These are phyloP conservation scores for Cherax destructor DNA, from an alignment of 1,140 invertebrate species.

Conservation along the genomic window DNA sequence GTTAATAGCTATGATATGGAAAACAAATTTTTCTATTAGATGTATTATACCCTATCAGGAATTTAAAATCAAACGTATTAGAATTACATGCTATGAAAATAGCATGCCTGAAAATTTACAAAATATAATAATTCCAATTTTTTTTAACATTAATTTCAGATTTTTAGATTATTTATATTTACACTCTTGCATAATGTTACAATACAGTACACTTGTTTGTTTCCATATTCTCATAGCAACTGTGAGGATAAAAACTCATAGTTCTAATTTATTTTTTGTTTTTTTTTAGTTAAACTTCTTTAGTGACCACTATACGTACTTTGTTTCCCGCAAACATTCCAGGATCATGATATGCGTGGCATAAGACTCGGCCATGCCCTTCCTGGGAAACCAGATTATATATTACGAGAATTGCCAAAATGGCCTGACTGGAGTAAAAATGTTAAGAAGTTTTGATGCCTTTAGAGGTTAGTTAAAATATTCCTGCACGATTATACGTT, in stretches of 20 bases:
- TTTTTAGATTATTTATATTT: too few relatives aligned
- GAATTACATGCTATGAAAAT: too few relatives aligned
- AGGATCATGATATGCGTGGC: constrained; percentile 55
- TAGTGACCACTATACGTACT: background rate
- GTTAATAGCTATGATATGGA: background rate
- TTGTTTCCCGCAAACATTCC: constrained; percentile 16
- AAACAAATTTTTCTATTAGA: background rate
- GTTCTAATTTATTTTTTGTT: background rate
- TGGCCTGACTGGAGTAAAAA: constrained; percentile 44
- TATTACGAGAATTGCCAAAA: constrained; percentile 51
- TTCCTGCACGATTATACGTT: background rate
- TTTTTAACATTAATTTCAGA: too few relatives aligned
- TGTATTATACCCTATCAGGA: background rate
- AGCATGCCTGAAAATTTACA: too few relatives aligned
- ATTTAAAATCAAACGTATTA: too few relatives aligned
- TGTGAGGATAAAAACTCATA: background rate
- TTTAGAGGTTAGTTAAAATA: constrained; percentile 7
- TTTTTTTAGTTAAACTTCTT: background rate
- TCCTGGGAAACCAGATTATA: constrained; percentile 63
- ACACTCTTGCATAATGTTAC: too few relatives aligned
- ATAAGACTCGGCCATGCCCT: constrained; percentile 50
- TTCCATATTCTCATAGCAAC: background rate
- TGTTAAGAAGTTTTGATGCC: constrained; percentile 33
- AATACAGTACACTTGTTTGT: background rate
- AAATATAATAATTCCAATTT: too few relatives aligned